These are phyloP conservation scores for Auanema sp. DNA, from an alignment of 2,888 invertebrate species.

Conservation along the genomic window DNA sequence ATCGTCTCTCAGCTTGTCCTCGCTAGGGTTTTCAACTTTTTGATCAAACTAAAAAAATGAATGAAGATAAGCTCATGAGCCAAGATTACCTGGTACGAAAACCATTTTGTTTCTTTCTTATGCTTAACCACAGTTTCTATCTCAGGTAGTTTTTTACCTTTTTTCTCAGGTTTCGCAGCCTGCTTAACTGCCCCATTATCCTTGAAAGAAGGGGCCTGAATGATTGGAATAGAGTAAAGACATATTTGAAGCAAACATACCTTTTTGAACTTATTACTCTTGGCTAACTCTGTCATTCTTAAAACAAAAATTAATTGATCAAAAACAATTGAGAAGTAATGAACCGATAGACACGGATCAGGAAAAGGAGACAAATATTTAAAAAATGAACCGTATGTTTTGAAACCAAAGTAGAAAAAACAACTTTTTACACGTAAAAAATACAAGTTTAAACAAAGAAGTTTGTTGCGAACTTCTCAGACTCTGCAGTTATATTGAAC, in stretches of 20 bases:
- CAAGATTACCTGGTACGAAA: conserved; percentile 34
- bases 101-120: conserved; percentile 51
- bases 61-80: conserved; percentile 10
- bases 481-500: conserved; percentile 41
- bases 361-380: background rate
- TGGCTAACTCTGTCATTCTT: too few relatives aligned
- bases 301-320: conserved; percentile 9
- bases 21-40: conserved; percentile 20
- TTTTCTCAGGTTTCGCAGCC: background rate
- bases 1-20: conserved; percentile 21
- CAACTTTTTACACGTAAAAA: background rate
- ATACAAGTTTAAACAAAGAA: conserved; percentile 29
- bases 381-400: background rate
- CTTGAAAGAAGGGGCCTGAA: background rate
- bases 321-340: conserved; percentile 5
- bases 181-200: background rate
- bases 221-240: background rate
- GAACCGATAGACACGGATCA: background rate
- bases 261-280: too few relatives aligned
- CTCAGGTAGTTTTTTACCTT: conserved; percentile 1
- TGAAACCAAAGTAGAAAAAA: background rate
- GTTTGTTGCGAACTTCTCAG: conserved; percentile 35
- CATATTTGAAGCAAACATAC: background rate
- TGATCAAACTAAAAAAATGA: conserved; percentile 31
- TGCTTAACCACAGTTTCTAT: conserved; percentile 36